Conservation (phyloP, 2,888 invertebrate genomes). For the Hydraecia micacea region DNA sequence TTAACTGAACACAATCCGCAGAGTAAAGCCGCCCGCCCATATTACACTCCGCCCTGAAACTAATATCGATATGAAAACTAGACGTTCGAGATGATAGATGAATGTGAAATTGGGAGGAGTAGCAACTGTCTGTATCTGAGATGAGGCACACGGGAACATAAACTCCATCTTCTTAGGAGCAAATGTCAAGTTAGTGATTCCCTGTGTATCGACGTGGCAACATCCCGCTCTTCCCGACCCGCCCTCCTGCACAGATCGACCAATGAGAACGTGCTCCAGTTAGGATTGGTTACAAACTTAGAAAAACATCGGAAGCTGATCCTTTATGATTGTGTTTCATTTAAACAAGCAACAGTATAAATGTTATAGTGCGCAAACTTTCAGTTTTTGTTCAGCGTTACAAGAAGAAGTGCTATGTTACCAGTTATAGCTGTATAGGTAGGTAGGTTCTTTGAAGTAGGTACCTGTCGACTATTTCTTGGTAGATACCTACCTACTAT, state of each 20-base stretch:
- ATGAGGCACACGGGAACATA: conserved; percentile 72
- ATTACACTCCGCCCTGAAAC: conserved; percentile 82
- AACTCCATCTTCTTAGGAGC: conserved; percentile 75
- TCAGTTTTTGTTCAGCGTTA: conserved; percentile 30
- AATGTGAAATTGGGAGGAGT: conserved; percentile 82
- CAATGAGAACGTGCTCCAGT: conserved; percentile 76
- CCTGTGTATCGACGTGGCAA: conserved; percentile 69
- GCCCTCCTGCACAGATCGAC: conserved; percentile 77
- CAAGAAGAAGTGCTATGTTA: not conserved
- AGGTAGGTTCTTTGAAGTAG: not conserved
- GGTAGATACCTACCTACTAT: not conserved
- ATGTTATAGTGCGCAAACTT: conserved; percentile 43
- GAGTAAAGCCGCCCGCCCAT: conserved; percentile 75
- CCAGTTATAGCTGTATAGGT: not conserved
- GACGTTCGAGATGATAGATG: conserved; percentile 75
- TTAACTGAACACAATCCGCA: conserved; percentile 67
- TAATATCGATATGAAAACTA: conserved; percentile 77
- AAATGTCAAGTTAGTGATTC: conserved; percentile 75
- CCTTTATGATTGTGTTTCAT: conserved; percentile 81
- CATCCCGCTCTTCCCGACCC: conserved; percentile 80
- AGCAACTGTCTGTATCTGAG: conserved; percentile 74
- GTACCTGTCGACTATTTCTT: not conserved
- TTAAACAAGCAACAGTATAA: conserved; percentile 73
- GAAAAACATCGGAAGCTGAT: conserved; percentile 81
- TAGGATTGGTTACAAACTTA: conserved; percentile 85